Base-by-base conservation (phyloP, 2,113 vertebrate genomes). In the Bothrops jararaca region DNA sequence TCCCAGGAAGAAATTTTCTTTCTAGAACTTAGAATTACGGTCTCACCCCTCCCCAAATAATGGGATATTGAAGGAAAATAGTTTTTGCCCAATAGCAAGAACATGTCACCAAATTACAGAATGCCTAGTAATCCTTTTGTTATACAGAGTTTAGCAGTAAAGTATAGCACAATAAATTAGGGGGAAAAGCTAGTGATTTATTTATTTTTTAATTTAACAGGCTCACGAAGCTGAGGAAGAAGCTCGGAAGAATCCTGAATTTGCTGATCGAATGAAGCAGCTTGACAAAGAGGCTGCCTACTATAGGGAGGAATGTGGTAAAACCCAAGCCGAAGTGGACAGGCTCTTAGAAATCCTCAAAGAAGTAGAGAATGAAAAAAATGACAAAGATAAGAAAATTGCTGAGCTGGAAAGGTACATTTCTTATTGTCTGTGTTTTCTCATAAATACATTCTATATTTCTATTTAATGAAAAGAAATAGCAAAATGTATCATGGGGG, bases 341-440 rank as follows among this genome's bases (percentile, higher is more conserved):
- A 97, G 99, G 95, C 97, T 99, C 89, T 97, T 99, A 97, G 98
- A 98, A 93, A 98, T 99, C 94, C 98, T 99, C 94, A 98, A 97
- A 94, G 98, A 99, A 90, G 98, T 99, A 85, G 99, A 99, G 95
- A 97, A 98, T 48, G 99, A 99, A 95, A 98, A 98, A 96, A 98
- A 98, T 22, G 98, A 98, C 96, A 99, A 98, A 96, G 99, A 99
- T 97, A 99, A 98, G 97, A 99, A 98, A 97, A 99, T 99, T 48
- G 97, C 98, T 5, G 99, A 99, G 92, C 98, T 99, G 34, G 99
- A 99, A 97, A 99, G 99, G 99, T 99, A 98, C 48, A 96, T 94
- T 94, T 92, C 54, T 95, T 56, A 22, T 92, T 15, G 86, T 85
- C 18, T 86, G 92, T 95, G 5, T 93, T 90, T 95, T 92, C 18